phyloP scores from a whole-genome alignment of 2,797 vertebrate species.

The Anguilla megastoma region DNA sequence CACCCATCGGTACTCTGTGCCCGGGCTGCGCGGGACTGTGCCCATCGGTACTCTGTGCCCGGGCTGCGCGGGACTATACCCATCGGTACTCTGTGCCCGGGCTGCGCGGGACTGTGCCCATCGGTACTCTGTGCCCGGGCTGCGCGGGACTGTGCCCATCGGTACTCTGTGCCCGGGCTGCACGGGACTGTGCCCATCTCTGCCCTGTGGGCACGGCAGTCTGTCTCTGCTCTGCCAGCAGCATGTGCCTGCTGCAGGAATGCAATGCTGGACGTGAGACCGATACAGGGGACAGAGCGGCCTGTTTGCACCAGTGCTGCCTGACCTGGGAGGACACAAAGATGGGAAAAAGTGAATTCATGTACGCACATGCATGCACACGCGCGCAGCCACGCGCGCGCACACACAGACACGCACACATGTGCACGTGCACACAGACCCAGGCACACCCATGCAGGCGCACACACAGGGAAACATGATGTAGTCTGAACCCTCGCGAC shows the following conservation, averaged over 20 bases:
- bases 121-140: background rate
- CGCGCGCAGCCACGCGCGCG: background rate
- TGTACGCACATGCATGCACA: background rate
- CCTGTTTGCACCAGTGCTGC: background rate
- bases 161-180: background rate
- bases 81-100: background rate
- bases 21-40: too few relatives aligned
- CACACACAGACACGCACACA: background rate
- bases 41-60: background rate
- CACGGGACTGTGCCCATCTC: background rate
- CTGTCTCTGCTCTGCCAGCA: background rate
- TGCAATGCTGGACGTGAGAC: background rate
- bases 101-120: background rate
- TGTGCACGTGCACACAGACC: background rate
- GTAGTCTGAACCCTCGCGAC: background rate
- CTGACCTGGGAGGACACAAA: background rate
- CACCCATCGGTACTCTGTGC: too few relatives aligned
- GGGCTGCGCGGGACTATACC: background rate
- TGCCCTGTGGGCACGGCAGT: background rate
- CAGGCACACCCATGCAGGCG: background rate
- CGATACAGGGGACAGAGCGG: background rate
- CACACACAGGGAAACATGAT: background rate
- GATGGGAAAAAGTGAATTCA: background rate
- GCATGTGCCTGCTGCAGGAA: background rate
- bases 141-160: background rate